Evolutionary conservation across 30 jellyfish, hydroid and myxozoan species (phyloP).

Genomic region (Cassiopea xamachana): DNA sequence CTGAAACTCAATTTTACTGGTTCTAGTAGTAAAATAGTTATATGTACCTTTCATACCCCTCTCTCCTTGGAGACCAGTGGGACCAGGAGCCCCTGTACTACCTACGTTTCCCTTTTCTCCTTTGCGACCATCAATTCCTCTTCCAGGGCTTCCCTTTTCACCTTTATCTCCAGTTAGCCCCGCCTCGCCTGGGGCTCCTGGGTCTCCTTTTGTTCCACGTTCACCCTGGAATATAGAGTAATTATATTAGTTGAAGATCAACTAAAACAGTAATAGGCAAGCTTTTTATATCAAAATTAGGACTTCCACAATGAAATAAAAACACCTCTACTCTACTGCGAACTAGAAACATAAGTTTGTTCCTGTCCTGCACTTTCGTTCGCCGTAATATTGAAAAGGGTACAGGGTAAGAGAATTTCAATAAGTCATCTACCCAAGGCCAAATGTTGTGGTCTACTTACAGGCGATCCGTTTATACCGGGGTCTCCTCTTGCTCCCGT

Average conservation of each 20-base stretch:
- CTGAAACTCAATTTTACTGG: no score
- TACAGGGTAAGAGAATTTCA: no score
- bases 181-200: constrained; percentile 78
- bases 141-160: constrained; percentile 54
- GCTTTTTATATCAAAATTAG: no score
- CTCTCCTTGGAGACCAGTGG: constrained; percentile 19
- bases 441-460: constrained; percentile 21
- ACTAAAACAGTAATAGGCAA: no score
- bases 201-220: constrained; percentile 85
- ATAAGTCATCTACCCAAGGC: no score
- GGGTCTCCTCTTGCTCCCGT: constrained; percentile 89
- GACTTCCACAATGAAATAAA: no score
- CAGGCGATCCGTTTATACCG: constrained; percentile 71
- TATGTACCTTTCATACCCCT: constrained; percentile 66
- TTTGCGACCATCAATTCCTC: constrained; percentile 41
- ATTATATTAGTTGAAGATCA: no score
- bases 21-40: no score
- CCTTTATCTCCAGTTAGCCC: constrained; percentile 87
- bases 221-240: constrained; percentile 49
- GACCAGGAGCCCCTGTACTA: constrained; percentile 40
- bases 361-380: no score
- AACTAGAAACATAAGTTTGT: no score
- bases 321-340: no score
- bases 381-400: no score
- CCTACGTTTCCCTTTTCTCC: constrained; percentile 87